Conservation (phyloP, 2,113 vertebrate genomes). For the Felis chaus region DNA sequence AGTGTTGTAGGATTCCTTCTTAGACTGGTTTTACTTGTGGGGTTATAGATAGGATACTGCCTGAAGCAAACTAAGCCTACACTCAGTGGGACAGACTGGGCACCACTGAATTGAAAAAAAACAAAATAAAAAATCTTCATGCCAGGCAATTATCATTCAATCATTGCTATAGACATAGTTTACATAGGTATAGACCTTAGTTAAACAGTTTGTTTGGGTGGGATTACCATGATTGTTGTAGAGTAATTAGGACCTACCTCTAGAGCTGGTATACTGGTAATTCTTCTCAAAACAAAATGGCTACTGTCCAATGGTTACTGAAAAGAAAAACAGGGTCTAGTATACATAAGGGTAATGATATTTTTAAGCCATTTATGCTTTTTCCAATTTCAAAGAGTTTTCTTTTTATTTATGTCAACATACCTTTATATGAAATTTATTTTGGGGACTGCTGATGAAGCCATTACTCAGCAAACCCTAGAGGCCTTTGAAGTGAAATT, state of each 20-base stretch:
- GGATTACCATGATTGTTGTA: neutral
- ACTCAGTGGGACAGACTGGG: neutral
- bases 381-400: neutral
- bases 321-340: neutral
- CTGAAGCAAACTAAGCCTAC: neutral
- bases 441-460: conserved; percentile 71
- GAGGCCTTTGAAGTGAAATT: conserved; percentile 72
- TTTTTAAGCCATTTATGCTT: neutral
- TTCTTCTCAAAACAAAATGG: neutral
- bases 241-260: neutral
- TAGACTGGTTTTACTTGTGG: neutral
- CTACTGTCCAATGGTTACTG: neutral
- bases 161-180: neutral
- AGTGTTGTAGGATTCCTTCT: neutral
- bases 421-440: conserved; percentile 25
- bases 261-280: neutral
- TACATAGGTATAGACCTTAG: neutral
- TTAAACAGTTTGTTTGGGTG: neutral
- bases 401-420: neutral
- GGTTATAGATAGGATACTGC: neutral
- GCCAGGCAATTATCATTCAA: neutral
- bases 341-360: neutral
- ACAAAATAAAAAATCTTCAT: neutral
- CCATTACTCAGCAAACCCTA: conserved; percentile 70
- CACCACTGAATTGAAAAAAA: neutral